Base-by-base conservation (phyloP, 2,113 vertebrate species). In the cattle (Bos taurus) region DNA sequence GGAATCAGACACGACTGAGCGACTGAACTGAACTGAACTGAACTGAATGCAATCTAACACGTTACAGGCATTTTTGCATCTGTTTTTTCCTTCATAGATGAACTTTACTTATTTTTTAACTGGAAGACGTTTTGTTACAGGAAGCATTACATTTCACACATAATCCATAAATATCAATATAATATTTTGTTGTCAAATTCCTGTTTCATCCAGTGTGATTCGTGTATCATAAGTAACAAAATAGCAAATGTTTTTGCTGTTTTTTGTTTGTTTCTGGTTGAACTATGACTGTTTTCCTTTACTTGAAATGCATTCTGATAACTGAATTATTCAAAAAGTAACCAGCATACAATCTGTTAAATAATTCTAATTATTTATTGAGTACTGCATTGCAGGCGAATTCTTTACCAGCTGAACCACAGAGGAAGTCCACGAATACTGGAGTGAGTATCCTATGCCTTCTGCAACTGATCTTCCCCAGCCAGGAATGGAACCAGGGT, bases 361-460 rank as follows among this genome's bases (percentile, higher is more conserved):
- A 26, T 40, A 46, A 64, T 85, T 59, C 46, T 48, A 56, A 78
- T n/a, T 62, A 56, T 17, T 6, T 62, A 62, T 30, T 83, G 28
- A 85, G 16, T 48, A 78, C 19, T 0, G 0, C 64, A 71, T 36
- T 23, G 10, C n/a, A 71, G 64, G n/a, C 2, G 9, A n/a, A 71
- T 36, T 71, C n/a, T 21, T 71, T 36, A 71, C n/a, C 5, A 36
- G 9, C 21, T 71, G n/a, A 71, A n/a, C 19, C n/a, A 36, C 19
- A 71, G 9, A n/a, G n/a, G 64, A 71, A 71, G n/a, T 19, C 19
- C 19, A 71, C 36, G 19, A 36, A 36, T 36, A 36, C 64, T 71
- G 64, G n/a, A 71, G n/a, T 36, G 17, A 4, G n/a, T 36, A 36
- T 19, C 9, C n/a, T 36, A 71, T 71, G 9, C 64, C n/a, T 36